These are phyloP conservation scores for Manacus vitellinus DNA, from an alignment of 2,113 vertebrate species.

Conservation along the genomic window DNA sequence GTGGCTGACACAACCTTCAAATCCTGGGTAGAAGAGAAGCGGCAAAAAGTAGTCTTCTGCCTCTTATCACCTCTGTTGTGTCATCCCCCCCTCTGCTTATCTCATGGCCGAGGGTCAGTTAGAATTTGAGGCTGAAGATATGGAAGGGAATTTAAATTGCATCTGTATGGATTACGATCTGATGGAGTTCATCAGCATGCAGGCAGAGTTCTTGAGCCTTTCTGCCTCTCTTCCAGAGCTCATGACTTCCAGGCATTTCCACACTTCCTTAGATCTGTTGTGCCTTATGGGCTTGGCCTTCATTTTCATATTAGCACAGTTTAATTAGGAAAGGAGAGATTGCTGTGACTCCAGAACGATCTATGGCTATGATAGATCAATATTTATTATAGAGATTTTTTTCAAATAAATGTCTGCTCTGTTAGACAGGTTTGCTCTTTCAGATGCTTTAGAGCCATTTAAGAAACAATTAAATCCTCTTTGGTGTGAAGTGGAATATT, in stretches of 20 bases:
- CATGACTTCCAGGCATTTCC: neutral
- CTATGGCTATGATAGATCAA: neutral
- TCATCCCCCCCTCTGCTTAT: neutral
- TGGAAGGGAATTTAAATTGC: constrained; percentile 37
- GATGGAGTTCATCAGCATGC: constrained; percentile 15
- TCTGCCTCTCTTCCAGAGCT: neutral
- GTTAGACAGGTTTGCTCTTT: neutral
- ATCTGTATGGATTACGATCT: constrained; percentile 15
- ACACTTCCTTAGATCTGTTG: neutral
- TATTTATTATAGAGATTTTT: constrained; percentile 38
- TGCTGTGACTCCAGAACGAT: constrained; percentile 8
- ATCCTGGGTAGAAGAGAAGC: neutral
- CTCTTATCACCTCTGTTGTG: neutral
- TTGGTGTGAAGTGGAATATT: constrained; percentile 16
- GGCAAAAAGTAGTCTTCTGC: neutral
- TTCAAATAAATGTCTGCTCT: neutral
- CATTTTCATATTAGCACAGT: neutral
- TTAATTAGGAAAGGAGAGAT: constrained; percentile 10
- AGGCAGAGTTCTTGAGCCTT: neutral
- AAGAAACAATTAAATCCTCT: constrained; percentile 47
- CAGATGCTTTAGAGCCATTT: neutral
- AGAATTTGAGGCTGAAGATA: constrained; percentile 21
- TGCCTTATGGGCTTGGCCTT: neutral
- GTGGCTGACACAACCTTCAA: neutral
- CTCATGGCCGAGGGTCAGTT: neutral